Base-by-base conservation (phyloP, 2,113 vertebrate genomes). In the Actinemys pallida region DNA sequence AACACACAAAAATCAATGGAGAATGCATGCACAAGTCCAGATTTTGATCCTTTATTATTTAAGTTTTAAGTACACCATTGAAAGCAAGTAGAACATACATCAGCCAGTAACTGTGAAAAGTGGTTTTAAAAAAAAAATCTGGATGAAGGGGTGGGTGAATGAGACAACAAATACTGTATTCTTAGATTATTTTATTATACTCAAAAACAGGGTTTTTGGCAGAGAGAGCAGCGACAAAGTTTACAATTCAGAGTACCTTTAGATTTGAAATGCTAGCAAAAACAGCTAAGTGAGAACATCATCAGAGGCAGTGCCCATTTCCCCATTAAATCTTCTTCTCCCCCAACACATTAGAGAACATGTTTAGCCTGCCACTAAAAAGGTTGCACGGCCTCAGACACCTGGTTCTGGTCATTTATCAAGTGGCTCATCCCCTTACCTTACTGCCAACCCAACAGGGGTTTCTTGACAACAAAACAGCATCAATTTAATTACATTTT, bases 191-290 rank as follows among this genome's bases (percentile, higher is more conserved):
- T 56, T 24, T 89, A 31, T 84, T 84, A 76, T 54, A 78, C 81
- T 79, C 57, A 49, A 90, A 90, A 53, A 75, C 25, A 13, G 80
- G 49, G 52, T 81, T 78, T 92, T 90, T 53, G 45, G 62, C 19
- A 59, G 53, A 8, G 72, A 5, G 1, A 11, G 53, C 65, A 76
- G 14, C 2, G 90, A 24, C 69, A 75, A 42, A 62, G 1, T 62
- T 31, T 35, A 20, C 62, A 79, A 7, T 3, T 39, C 22, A 17
- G 17, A 42, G 69, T n/a, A 39, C 5, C 39, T 75, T 42, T 75
- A 24, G 62, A 54, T 84, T 47, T 29, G 53, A 13, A 75, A n/a
- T 16, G 16, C 3, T 39, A 1, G 1, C 3, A 75, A 0, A 1
- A 27, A 50, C 84, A 84, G 90, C 47, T 49, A 87, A 72, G 45